Evolutionary conservation across 2,113 vertebrate species (phyloP), one percentile per base, ranked within the genome.

Genomic region (Hiodon alosoides): DNA sequence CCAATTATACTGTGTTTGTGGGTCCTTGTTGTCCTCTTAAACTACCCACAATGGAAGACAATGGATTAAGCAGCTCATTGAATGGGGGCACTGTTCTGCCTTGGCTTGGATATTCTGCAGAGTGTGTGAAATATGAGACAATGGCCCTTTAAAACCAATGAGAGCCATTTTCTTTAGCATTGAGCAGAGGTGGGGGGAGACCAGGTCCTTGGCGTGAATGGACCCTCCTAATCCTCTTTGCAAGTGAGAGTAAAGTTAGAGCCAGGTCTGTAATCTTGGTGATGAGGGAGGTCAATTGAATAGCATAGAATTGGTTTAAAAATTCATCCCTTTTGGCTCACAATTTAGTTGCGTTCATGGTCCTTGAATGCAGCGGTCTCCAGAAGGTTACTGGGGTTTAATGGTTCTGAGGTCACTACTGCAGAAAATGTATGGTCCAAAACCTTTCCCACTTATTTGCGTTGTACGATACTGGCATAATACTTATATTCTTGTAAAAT

Each of bases 111-210:
- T 57, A 0, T 77, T 81, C 72, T 81, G 66, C 77, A 54, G 76
- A 80, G 71, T 69, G 77, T 82, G 82, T 85, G 66, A 74, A 78
- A 60, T 79, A 84, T 78, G 80, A 86, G 78, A 86, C 80, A 81
- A 86, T 78, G 76, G 67, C 59, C 64, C 64, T 80, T 85, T 81
- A 83, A 86, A 84, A 83, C 82, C 67, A 80, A 84, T 80, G 79
- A 84, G 79, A 83, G 82, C 67, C 78, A 11, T 83, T 82, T 82
- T 84, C 51, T 82, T 78, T 77, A 75, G 76, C 52, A 66, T 62
- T 84, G 83, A 79, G 68, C 75, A 47, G 55, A 75, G 59, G 62
- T 59, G 77, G 57, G 77, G 71, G 66, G 78, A 75, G 72, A 59
- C 64, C 69, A 69, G 61, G 47, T 54, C 48, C 55, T 83, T n/a